Evolutionary conservation across 2,113 vertebrate genomes (phyloP).

Genomic region (Nycticorax nycticorax): DNA sequence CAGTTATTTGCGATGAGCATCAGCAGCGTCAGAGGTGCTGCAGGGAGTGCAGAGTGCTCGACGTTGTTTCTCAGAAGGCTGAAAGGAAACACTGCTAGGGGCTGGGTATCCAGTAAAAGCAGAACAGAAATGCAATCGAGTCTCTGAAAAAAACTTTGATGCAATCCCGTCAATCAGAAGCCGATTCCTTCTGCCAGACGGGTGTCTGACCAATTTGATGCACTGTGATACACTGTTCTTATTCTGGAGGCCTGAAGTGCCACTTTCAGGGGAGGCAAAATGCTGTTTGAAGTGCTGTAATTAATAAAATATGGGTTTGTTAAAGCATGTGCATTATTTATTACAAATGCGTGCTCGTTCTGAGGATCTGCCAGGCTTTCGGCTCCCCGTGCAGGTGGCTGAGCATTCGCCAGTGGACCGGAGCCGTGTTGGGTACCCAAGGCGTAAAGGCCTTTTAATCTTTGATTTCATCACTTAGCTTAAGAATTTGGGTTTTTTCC

Average conservation of each 20-base stretch:
- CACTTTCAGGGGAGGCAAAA: neutral
- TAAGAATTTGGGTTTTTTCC: too few relatives aligned
- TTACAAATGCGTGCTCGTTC: neutral
- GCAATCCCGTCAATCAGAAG: neutral
- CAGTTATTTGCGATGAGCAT: neutral
- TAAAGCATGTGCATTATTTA: neutral
- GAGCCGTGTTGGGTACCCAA: neutral
- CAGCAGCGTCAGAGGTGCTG: neutral
- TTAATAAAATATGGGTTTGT: neutral
- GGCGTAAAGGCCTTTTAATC: neutral
- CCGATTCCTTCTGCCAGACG: neutral
- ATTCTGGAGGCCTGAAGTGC: neutral
- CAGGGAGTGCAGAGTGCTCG: rapidly evolving
- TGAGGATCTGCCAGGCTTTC: neutral
- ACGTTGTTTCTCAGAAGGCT: neutral
- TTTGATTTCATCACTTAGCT: neutral
- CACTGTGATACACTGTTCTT: neutral
- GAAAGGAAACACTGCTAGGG: neutral
- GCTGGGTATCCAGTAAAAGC: neutral
- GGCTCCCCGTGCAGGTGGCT: neutral
- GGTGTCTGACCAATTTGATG: neutral
- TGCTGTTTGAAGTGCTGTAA: neutral
- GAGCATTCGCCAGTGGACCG: rapidly evolving
- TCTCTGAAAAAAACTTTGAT: neutral
- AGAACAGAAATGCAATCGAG: neutral